Percentiles rank a stretch among this genome's conserved stretches.
phyloP scores from a whole-genome alignment of 1,140 invertebrate genomes.

The Magallana ariakensis region DNA sequence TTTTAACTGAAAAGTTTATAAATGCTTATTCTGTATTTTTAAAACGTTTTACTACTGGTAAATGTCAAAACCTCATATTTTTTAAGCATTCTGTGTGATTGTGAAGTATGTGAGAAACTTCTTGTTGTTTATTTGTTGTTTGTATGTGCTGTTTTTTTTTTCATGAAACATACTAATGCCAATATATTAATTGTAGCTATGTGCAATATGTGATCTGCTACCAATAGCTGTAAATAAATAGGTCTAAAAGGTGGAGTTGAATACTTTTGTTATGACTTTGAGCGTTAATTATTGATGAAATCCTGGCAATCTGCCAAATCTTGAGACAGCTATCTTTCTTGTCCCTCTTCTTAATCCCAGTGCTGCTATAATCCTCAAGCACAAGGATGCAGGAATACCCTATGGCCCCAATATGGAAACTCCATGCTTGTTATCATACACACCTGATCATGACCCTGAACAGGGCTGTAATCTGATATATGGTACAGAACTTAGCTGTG shows the following conservation, averaged over 20 bases:
- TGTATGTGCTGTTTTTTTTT: slow-evolving; percentile 25
- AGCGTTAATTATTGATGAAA: neutral
- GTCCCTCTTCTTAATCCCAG: too few species aligned
- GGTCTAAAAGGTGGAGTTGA: neutral
- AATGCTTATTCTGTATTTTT: too few species aligned
- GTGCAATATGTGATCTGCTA: slow-evolving; percentile 59
- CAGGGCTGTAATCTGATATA: too few species aligned
- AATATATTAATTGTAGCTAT: slow-evolving; percentile 53
- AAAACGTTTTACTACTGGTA: too few species aligned
- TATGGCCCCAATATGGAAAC: neutral
- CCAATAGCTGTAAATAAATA: slow-evolving; percentile 57
- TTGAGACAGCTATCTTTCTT: too few species aligned
- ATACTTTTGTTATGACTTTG: slow-evolving; percentile 10
- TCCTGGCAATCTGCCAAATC: neutral
- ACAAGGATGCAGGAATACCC: too few species aligned
- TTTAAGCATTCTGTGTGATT: neutral
- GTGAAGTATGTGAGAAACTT: neutral
- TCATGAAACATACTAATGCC: slow-evolving; percentile 35
- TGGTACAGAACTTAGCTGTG: too few species aligned
- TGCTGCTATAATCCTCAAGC: too few species aligned
- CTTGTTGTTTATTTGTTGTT: slow-evolving; percentile 34
- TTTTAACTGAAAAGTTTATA: too few species aligned
- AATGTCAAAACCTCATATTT: neutral
- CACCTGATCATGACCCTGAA: neutral
- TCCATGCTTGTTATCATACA: neutral